Conservation (phyloP, 2,888 invertebrate genomes). For the Sphaeridia pumilis region DNA sequence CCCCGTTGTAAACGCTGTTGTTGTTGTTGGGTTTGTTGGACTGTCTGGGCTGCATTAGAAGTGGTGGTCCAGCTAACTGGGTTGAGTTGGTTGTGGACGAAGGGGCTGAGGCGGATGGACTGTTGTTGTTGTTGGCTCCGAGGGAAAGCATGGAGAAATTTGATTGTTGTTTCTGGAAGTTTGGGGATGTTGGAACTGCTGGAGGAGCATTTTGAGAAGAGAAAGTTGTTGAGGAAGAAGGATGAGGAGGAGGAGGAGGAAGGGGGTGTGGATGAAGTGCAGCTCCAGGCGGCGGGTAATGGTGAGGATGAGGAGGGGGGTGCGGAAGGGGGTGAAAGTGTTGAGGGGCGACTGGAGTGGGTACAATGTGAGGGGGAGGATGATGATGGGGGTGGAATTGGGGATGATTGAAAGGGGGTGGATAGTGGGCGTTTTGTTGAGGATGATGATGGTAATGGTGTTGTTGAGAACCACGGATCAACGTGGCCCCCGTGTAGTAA, state of each 20-base stretch:
- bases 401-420: background rate
- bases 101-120: background rate
- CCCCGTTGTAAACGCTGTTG: conserved; percentile 15
- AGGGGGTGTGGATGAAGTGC: no score
- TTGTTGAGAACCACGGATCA: conserved; percentile 15
- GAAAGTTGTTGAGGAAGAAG: no score
- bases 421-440: background rate
- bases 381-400: background rate
- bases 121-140: background rate
- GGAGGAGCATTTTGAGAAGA: no score
- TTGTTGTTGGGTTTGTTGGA: background rate
- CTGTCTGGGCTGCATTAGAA: conserved; percentile 16
- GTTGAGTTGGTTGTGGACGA: background rate
- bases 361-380: background rate
- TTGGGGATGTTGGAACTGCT: background rate
- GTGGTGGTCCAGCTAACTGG: conserved; percentile 14
- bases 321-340: background rate
- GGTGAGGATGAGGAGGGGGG: background rate
- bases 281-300: background rate
- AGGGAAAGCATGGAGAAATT: background rate
- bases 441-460: conserved; percentile 1
- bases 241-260: no score
- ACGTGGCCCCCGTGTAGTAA: conserved; percentile 21
- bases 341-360: background rate
- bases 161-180: background rate